Evolutionary conservation across 2,113 vertebrate species (phyloP).

Genomic region (Benitochromis conjunctus): DNA sequence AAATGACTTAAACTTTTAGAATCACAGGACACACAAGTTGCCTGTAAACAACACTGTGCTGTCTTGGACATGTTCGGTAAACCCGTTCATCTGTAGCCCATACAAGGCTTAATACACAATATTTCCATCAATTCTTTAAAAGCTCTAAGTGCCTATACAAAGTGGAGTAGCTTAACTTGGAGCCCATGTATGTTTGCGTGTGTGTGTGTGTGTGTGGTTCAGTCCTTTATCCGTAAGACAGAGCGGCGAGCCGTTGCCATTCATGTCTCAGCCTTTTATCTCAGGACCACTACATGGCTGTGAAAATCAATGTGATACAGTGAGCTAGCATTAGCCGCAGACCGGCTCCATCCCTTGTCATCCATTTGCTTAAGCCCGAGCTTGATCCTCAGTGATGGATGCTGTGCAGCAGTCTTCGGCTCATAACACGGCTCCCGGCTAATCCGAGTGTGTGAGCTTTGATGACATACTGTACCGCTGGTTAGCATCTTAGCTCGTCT

Average conservation of each 20-base stretch:
- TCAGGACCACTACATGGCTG: conserved; percentile 16
- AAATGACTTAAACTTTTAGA: not conserved
- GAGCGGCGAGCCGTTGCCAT: conserved; percentile 22
- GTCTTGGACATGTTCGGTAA: not conserved
- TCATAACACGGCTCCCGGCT: conserved; percentile 40
- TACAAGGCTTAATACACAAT: not conserved
- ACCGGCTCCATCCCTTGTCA: conserved; percentile 61
- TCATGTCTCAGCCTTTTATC: conserved; percentile 40
- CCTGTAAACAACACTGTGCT: not conserved
- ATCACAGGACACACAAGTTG: not conserved
- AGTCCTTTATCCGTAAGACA: conserved; percentile 13
- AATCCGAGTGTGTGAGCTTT: conserved; percentile 52
- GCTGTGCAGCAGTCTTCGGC: conserved; percentile 43
- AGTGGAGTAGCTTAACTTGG: not conserved
- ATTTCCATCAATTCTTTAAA: conserved; percentile 20
- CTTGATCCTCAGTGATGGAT: conserved; percentile 68
- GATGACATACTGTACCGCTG: conserved; percentile 15
- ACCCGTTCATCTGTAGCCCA: not conserved
- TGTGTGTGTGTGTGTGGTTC: not conserved
- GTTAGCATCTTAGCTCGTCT: conserved; percentile 25
- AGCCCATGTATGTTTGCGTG: not conserved
- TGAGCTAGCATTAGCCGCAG: conserved; percentile 55
- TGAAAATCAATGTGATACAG: conserved; percentile 64
- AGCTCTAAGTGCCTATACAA: not conserved
- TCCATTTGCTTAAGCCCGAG: conserved; percentile 64